phyloP scores from a whole-genome alignment of 2,888 invertebrate genomes.

The Leptura quadrifasciata region DNA sequence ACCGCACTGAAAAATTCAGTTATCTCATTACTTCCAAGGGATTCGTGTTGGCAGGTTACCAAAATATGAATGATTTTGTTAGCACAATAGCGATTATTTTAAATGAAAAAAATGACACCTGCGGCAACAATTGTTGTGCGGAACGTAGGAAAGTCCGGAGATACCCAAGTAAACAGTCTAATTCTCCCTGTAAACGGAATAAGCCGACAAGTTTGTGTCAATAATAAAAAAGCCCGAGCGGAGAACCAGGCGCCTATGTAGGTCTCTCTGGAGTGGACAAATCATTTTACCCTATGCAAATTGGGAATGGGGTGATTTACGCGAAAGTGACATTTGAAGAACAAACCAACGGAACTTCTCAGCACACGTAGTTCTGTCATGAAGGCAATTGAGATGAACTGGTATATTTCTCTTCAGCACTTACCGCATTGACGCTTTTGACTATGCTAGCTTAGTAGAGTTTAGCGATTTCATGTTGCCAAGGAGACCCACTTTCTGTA shows the following conservation, averaged over 20 bases:
- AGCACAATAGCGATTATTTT: slow-evolving; percentile 88
- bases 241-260: slow-evolving; percentile 95
- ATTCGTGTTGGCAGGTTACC: slow-evolving; percentile 87
- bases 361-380: no score
- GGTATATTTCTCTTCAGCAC: slow-evolving; percentile 91
- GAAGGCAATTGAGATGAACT: slow-evolving; percentile 89
- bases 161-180: slow-evolving; percentile 92
- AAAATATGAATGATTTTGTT: slow-evolving; percentile 86
- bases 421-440: slow-evolving; percentile 94
- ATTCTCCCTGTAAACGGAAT: slow-evolving; percentile 98
- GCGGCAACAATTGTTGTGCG: slow-evolving; percentile 94
- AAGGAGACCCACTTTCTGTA: slow-evolving; percentile 82
- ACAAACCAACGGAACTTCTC: no score
- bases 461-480: slow-evolving; percentile 92
- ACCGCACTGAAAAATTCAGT: no score
- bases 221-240: slow-evolving; percentile 96
- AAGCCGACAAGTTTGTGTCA: slow-evolving; percentile 89
- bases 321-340: no score
- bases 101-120: slow-evolving; percentile 94
- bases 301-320: no score
- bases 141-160: slow-evolving; percentile 87
- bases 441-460: slow-evolving; percentile 90
- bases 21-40: no score
- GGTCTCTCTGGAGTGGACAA: no score
- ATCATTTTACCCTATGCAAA: no score